Percentiles rank a stretch among this genome's conserved stretches.
Evolutionary conservation across 2,113 vertebrate species (phyloP).

Genomic region (western clawed frog (Xenopus tropicalis)): DNA sequence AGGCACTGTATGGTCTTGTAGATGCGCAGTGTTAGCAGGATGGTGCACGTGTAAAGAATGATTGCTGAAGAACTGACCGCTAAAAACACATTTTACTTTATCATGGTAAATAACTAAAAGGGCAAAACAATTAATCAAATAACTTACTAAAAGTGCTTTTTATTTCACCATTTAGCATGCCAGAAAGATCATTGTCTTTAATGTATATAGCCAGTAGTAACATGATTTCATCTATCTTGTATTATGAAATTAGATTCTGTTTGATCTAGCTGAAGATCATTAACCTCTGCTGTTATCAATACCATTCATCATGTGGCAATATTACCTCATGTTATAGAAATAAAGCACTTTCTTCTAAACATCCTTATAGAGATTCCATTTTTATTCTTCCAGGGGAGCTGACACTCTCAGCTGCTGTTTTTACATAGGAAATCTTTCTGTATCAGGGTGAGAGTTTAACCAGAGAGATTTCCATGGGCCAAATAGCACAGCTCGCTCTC

Average conservation of each 20-base stretch:
- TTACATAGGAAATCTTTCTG: slow-evolving; percentile 65
- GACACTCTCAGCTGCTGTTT: slow-evolving; percentile 60
- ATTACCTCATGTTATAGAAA: slow-evolving; percentile 67
- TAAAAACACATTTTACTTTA: slow-evolving; percentile 85
- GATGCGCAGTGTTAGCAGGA: slow-evolving; percentile 33
- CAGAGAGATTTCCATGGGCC: slow-evolving; percentile 50
- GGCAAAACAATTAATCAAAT: slow-evolving; percentile 84
- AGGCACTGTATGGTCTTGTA: slow-evolving; percentile 43
- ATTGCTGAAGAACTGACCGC: slow-evolving; percentile 80
- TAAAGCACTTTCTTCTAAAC: slow-evolving; percentile 54
- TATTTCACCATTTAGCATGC: slow-evolving; percentile 91
- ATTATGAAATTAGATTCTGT: slow-evolving; percentile 79
- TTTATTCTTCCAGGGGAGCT: slow-evolving; percentile 56
- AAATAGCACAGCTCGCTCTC: slow-evolving; percentile 40
- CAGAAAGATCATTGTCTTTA: slow-evolving; percentile 82
- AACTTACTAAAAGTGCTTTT: slow-evolving; percentile 96
- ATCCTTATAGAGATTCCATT: slow-evolving; percentile 59
- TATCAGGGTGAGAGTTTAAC: slow-evolving; percentile 48
- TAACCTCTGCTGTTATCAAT: slow-evolving; percentile 74
- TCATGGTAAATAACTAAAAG: slow-evolving; percentile 73
- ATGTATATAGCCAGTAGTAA: slow-evolving; percentile 87
- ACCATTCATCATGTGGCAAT: slow-evolving; percentile 75
- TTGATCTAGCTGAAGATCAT: slow-evolving; percentile 79
- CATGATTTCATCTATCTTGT: slow-evolving; percentile 84
- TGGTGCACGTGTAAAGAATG: slow-evolving; percentile 69